A percentile compares a stretch with the other conserved stretches of the same genome.
These are phyloP conservation scores for Platerodrilus igneus DNA, from an alignment of 2,888 invertebrate genomes.

Conservation along the genomic window DNA sequence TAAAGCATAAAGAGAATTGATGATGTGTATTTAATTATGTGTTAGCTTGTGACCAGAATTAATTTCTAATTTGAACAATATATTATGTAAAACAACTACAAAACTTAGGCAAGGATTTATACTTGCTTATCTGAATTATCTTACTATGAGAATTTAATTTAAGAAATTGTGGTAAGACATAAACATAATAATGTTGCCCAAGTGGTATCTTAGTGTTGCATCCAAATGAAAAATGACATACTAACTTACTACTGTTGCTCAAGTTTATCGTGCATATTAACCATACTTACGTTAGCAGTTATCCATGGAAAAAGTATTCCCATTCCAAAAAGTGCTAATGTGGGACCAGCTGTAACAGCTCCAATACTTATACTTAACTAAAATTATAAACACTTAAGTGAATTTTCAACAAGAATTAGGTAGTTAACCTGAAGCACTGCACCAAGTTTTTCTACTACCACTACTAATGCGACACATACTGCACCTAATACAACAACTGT, in stretches of 20 bases:
- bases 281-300: constrained; percentile 51
- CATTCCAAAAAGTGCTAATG: constrained; percentile 63
- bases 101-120: too few species aligned
- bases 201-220: too few species aligned
- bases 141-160: too few species aligned
- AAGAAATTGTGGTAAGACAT: too few species aligned
- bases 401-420: not conserved
- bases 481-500: constrained; percentile 61
- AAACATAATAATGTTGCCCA: too few species aligned
- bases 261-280: constrained; percentile 2
- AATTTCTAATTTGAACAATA: too few species aligned
- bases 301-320: constrained; percentile 66
- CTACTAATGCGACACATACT: constrained; percentile 59
- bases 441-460: constrained; percentile 63
- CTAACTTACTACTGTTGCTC: too few species aligned
- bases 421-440: constrained; percentile 60
- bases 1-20: too few species aligned
- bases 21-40: too few species aligned
- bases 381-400: constrained; percentile 22
- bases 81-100: too few species aligned
- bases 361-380: constrained; percentile 58
- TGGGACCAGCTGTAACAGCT: constrained; percentile 63
- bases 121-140: too few species aligned
- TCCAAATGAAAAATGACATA: not conserved
- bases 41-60: too few species aligned